Evolutionary conservation across 2,113 vertebrate genomes (phyloP).

Genomic region (Corythaixoides concolor): DNA sequence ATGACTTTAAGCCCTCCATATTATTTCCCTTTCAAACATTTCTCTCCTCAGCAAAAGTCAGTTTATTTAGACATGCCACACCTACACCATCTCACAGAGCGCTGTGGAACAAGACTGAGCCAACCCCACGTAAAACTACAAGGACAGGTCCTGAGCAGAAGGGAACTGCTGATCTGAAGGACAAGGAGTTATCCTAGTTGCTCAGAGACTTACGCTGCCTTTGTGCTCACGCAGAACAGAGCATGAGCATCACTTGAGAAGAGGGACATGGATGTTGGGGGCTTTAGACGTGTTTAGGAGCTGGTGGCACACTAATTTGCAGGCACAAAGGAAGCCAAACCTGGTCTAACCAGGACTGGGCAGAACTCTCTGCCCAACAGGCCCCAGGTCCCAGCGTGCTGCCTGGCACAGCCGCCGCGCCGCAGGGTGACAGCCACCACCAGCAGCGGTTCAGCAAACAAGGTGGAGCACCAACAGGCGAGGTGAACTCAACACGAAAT

Average conservation of each 20-base stretch:
- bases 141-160: background rate
- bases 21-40: background rate
- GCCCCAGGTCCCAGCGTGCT: fast-evolving
- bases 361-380: background rate
- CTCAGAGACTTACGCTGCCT: background rate
- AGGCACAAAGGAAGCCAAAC: background rate
- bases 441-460: background rate
- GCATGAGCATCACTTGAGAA: too few relatives aligned
- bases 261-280: background rate
- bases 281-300: background rate
- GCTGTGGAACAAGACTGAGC: background rate
- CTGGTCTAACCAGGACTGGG: background rate
- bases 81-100: background rate
- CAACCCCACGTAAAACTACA: background rate
- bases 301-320: fast-evolving
- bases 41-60: background rate
- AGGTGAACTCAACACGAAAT: background rate
- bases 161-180: background rate
- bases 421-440: fast-evolving
- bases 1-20: background rate
- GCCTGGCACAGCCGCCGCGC: background rate
- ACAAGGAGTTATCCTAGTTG: fast-evolving
- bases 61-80: background rate
- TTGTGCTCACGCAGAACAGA: background rate
- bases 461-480: background rate